Percentiles rank a stretch among this genome's conserved stretches.
Conservation (phyloP, 2,797 vertebrate genomes). For the Phrynocephalus vlangalii region DNA sequence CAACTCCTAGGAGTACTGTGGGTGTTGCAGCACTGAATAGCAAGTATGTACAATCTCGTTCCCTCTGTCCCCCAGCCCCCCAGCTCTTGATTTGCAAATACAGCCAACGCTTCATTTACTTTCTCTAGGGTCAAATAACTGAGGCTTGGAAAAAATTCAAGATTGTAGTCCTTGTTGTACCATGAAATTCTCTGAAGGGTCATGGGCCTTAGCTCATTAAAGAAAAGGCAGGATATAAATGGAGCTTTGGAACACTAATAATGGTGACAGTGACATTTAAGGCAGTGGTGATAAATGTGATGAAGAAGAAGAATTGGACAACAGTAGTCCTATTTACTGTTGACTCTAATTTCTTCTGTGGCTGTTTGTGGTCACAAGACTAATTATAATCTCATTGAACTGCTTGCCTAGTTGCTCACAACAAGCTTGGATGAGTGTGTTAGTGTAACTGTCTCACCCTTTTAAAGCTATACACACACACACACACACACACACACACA, state of each 20-base stretch:
- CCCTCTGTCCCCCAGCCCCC: background rate
- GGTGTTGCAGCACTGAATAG: slow-evolving; percentile 94
- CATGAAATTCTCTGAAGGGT: too few relatives aligned
- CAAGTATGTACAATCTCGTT: slow-evolving; percentile 83
- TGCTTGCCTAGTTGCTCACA: background rate
- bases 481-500: too few relatives aligned
- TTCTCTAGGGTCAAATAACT: too few relatives aligned
- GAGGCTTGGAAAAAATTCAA: too few relatives aligned
- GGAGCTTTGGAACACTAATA: too few relatives aligned
- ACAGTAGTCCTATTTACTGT: background rate
- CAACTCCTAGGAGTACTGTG: slow-evolving; percentile 94
- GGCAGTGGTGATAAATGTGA: too few relatives aligned
- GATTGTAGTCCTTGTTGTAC: too few relatives aligned
- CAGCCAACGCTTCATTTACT: background rate
- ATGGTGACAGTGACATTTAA: too few relatives aligned
- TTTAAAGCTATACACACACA: too few relatives aligned
- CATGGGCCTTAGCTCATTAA: background rate
- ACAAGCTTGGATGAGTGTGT: background rate
- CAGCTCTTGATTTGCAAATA: background rate
- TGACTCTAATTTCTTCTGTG: background rate
- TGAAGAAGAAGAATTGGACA: too few relatives aligned
- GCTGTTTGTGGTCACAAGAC: background rate
- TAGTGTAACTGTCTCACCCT: too few relatives aligned
- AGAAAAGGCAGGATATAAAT: background rate
- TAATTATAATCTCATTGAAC: background rate